phyloP scores from a whole-genome alignment of 2,797 vertebrate species.

The Cyclopterus lumpus region DNA sequence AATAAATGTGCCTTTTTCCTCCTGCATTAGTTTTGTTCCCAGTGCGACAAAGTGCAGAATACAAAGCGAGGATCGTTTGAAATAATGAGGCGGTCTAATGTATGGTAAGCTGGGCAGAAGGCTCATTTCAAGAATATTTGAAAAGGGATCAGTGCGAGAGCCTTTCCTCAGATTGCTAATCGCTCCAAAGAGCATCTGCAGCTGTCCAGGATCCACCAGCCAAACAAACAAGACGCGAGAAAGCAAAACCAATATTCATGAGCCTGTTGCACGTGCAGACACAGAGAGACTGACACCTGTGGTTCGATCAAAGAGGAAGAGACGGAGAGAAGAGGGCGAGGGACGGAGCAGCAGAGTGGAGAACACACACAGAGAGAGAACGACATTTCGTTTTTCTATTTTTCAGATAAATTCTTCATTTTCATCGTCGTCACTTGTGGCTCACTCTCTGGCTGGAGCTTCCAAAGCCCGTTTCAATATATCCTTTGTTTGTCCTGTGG shows the following conservation, averaged over 20 bases:
- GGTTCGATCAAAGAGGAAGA: constrained; percentile 20
- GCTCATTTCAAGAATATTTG: constrained; percentile 65
- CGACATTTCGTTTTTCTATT: background rate
- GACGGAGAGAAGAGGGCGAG: background rate
- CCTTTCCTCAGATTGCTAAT: constrained; percentile 63
- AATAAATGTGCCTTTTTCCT: constrained; percentile 2
- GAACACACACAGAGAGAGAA: background rate
- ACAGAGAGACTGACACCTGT: constrained; percentile 30
- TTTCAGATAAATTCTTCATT: constrained; percentile 24
- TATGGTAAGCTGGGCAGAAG: constrained; percentile 57
- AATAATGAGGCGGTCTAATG: constrained; percentile 48
- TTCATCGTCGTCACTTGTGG: constrained; percentile 8
- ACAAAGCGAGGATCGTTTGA: constrained; percentile 22
- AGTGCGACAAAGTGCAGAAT: constrained; percentile 21
- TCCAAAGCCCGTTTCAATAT: constrained; percentile 43
- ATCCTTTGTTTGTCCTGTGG: constrained; percentile 21
- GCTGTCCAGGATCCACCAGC: constrained; percentile 41
- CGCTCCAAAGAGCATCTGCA: constrained; percentile 49
- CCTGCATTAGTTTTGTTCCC: background rate
- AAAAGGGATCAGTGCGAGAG: constrained; percentile 60
- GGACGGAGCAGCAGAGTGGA: background rate
- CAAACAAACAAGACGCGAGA: constrained; percentile 53
- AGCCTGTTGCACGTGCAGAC: constrained; percentile 27
- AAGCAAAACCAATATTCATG: constrained; percentile 42
- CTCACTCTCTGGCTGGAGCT: constrained; percentile 16